Percentiles rank a stretch among this genome's conserved stretches.
Conservation (phyloP, 2,888 invertebrate genomes). For the Axea sp. region DNA sequence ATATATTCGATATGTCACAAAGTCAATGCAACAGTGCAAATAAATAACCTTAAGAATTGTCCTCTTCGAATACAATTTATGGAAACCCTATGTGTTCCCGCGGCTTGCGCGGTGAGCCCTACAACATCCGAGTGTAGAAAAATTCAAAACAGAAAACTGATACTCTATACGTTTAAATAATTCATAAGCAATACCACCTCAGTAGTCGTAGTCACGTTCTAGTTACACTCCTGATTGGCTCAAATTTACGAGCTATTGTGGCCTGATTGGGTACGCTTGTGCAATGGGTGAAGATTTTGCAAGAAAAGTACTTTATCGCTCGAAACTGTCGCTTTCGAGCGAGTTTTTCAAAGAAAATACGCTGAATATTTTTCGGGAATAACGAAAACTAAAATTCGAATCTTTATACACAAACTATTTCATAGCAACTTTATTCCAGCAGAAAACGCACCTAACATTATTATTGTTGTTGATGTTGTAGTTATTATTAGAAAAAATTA, state of each 20-base stretch:
- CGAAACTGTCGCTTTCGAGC: slow-evolving; percentile 60
- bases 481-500: too few relatives aligned
- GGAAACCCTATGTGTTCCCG: slow-evolving; percentile 55
- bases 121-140: slow-evolving; percentile 47
- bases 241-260: slow-evolving; percentile 78
- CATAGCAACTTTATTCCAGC: too few relatives aligned
- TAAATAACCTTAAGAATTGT: slow-evolving; percentile 58
- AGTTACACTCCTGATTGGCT: slow-evolving; percentile 75
- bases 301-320: slow-evolving; percentile 73
- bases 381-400: background rate
- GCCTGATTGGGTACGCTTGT: slow-evolving; percentile 77
- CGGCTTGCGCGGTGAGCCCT: slow-evolving; percentile 65
- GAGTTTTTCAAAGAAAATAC: slow-evolving; percentile 15
- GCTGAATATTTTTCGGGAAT: slow-evolving; percentile 14
- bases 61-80: slow-evolving; percentile 59
- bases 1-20: slow-evolving; percentile 55
- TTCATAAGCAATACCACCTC: slow-evolving; percentile 77
- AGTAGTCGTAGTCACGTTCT: slow-evolving; percentile 75
- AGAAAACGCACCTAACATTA: too few relatives aligned
- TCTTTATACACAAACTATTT: too few relatives aligned
- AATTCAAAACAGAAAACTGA: slow-evolving; percentile 61
- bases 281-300: slow-evolving; percentile 70
- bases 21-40: slow-evolving; percentile 55
- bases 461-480: too few relatives aligned
- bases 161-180: slow-evolving; percentile 73